Evolutionary conservation across 2,113 vertebrate genomes (phyloP).

Genomic region (Tringa solitaria): DNA sequence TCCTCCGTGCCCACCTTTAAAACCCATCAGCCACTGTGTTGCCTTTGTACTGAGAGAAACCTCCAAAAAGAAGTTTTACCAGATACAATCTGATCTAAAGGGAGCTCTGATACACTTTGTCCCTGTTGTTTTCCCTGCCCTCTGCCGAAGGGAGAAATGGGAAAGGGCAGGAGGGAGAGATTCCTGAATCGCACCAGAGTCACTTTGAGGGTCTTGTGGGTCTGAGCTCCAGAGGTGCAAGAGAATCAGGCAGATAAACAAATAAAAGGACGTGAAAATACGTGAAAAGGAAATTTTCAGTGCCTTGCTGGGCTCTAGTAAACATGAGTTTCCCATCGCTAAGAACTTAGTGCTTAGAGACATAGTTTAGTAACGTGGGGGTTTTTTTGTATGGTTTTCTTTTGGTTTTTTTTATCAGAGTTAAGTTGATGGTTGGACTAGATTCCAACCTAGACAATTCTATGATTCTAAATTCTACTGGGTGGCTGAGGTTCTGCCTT

Average conservation of each 20-base stretch:
- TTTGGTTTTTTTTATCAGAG: too few species aligned
- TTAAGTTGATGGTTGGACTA: too few species aligned
- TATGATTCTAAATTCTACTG: neutral
- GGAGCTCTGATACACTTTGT: neutral
- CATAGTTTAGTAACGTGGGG: too few species aligned
- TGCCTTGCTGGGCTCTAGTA: neutral
- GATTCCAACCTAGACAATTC: too few species aligned
- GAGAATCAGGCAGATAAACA: neutral
- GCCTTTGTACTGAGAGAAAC: neutral
- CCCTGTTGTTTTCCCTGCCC: neutral
- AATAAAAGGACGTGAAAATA: neutral
- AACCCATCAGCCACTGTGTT: neutral
- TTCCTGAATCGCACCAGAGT: neutral
- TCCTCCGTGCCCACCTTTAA: neutral
- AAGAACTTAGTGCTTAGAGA: neutral
- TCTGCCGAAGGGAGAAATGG: neutral
- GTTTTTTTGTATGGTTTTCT: too few species aligned
- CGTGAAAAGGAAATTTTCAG: neutral
- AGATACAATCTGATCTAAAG: accelerated
- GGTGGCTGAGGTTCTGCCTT: neutral
- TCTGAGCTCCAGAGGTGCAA: neutral
- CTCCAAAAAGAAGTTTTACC: neutral
- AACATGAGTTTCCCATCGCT: neutral
- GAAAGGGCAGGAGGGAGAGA: neutral
- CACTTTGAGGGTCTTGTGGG: neutral